phyloP scores from a whole-genome alignment of 2,113 vertebrate genomes.

The Pelmatolapia mariae region DNA sequence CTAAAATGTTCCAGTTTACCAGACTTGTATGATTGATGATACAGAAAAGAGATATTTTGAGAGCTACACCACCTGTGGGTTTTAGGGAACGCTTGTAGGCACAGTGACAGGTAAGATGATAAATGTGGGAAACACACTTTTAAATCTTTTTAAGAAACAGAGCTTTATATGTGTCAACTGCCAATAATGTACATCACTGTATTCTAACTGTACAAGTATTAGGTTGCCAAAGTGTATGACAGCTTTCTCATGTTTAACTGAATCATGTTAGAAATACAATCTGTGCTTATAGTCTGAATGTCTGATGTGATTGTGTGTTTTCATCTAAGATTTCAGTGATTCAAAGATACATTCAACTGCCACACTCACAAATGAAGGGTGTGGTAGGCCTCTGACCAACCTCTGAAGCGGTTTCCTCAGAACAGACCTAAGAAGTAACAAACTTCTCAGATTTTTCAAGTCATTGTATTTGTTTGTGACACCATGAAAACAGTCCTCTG shows the following conservation, averaged over 20 bases:
- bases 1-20: neutral
- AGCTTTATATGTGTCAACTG: accelerated
- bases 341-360: accelerated
- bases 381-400: neutral
- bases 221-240: neutral
- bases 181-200: neutral
- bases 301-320: neutral
- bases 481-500: neutral
- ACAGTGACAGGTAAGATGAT: neutral
- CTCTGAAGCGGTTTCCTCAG: neutral
- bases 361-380: neutral
- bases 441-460: neutral
- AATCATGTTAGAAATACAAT: neutral
- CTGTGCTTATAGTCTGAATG: neutral
- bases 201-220: neutral
- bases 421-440: neutral
- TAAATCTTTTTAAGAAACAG: neutral
- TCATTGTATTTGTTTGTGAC: neutral
- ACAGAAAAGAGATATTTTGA: neutral
- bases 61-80: neutral
- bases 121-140: too few species aligned
- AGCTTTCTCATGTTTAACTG: neutral
- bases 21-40: too few species aligned
- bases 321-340: neutral
- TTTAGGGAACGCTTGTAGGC: accelerated